These are phyloP conservation scores for Molossus alvarezi DNA, from an alignment of 2,797 vertebrate genomes.

Conservation along the genomic window DNA sequence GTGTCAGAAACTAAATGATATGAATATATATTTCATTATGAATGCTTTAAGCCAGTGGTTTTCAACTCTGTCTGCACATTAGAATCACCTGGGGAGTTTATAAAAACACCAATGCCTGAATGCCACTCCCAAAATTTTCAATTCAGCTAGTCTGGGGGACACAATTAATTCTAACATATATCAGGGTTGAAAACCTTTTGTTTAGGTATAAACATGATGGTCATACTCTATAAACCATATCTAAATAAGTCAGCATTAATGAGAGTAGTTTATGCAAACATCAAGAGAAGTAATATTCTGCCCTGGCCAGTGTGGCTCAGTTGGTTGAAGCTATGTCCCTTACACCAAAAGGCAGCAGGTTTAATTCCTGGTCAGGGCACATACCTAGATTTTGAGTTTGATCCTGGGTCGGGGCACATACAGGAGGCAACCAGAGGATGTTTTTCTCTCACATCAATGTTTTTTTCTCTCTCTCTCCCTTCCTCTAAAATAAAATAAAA, in stretches of 20 bases:
- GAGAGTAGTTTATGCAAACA: conserved; percentile 26
- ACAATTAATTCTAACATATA: not conserved
- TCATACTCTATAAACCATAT: not conserved
- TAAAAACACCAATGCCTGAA: not conserved
- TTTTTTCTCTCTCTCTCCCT: not conserved
- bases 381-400: not conserved
- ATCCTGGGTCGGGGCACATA: not conserved
- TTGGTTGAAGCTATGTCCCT: not conserved
- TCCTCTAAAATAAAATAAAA: not conserved
- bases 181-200: not conserved
- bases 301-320: not conserved
- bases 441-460: not conserved
- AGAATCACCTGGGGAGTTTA: not conserved
- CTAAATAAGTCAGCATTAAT: not conserved
- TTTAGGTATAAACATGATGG: not conserved
- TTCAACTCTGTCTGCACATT: not conserved
- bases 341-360: not conserved
- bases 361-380: not conserved
- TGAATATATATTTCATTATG: conserved; percentile 16
- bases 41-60: not conserved
- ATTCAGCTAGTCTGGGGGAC: not conserved
- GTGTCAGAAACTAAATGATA: not conserved
- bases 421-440: not conserved
- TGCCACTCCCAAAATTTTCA: not conserved
- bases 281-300: not conserved